These are phyloP conservation scores for Synanthedon myopaeformis DNA, from an alignment of 2,888 invertebrate species.

Conservation along the genomic window DNA sequence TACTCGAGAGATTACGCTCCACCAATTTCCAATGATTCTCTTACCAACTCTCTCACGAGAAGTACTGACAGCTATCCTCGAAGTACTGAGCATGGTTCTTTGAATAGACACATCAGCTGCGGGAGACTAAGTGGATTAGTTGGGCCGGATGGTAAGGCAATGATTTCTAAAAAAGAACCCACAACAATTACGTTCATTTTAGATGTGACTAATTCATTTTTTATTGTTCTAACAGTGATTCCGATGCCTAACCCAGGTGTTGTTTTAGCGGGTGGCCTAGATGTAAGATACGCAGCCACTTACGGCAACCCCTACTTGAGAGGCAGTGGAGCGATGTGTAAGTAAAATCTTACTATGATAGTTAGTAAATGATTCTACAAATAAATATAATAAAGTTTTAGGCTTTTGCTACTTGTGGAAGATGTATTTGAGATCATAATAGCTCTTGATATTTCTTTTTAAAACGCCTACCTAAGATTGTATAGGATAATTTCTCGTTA, in stretches of 20 bases:
- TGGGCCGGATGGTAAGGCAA: slow-evolving; percentile 49
- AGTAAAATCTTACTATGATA: slow-evolving; percentile 17
- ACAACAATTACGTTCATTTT: no score
- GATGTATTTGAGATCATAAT: no score
- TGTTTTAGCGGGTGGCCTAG: slow-evolving; percentile 64
- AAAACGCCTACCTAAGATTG: no score
- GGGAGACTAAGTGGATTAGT: slow-evolving; percentile 41
- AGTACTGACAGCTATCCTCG: slow-evolving; percentile 45
- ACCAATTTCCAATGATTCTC: slow-evolving; percentile 61
- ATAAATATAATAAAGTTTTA: no score
- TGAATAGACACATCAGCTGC: slow-evolving; percentile 44
- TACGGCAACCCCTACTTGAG: slow-evolving; percentile 91
- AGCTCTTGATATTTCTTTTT: no score
- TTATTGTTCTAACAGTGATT: slow-evolving; percentile 31
- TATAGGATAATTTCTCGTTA: no score
- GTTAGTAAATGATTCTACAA: no score
- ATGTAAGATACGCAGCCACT: slow-evolving; percentile 88
- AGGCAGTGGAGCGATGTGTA: slow-evolving; percentile 72
- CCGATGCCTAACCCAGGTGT: slow-evolving; percentile 50
- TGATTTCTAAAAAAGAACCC: background rate
- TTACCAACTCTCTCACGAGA: slow-evolving; percentile 44
- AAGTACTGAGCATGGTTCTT: slow-evolving; percentile 40
- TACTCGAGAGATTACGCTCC: slow-evolving; percentile 90
- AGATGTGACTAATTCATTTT: background rate
- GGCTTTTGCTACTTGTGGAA: no score